Evolutionary conservation across 2,797 vertebrate species (phyloP), one percentile per base, ranked within the genome.

Genomic region (Ateles fusciceps): DNA sequence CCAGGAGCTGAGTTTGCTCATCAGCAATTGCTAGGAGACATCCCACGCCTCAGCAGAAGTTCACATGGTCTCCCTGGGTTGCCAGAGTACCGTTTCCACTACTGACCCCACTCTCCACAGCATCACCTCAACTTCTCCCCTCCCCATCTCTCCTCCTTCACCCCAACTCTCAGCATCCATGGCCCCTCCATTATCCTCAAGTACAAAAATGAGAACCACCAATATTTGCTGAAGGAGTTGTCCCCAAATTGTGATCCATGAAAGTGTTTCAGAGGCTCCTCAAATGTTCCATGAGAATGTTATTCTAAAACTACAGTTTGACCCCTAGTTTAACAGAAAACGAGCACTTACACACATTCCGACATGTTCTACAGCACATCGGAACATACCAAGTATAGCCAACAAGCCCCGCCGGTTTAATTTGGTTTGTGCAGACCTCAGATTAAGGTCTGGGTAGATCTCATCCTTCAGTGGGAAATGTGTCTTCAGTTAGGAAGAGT

Each of bases 221-320:
- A 61, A 44, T 72, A 85, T 87, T 33, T 95, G 78, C 74, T 2
- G 1, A 94, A 85, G 80, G 59, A 14, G 17, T 2, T 14, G 17
- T 85, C 89, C 88, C 42, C 89, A 93, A 92, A 85, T 4, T 44
- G 42, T 39, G 76, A 44, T 61, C 89, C 52, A 44, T 28, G 30
- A 39, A 91, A 22, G 21, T 42, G 68, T 71, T 94, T 61, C 59
- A 39, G 83, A 64, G 36, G 48, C 12, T 57, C 85, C 91, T 87
- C 76, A 64, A 68, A 46, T 0, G 9, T 48, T 44, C 79, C 7
- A 26, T 11, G 64, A 96, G 46, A 76, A 59, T 87, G 94, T 85
- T 39, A 75, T 52, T 71, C 76, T 91, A 93, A 96, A 96, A 97
- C 61, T 81, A 93, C 0, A 64, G 28, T 39, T 80, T 39, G n/a